Evolutionary conservation across 2,113 vertebrate genomes (phyloP).

Genomic region (Gallinago undulata): DNA sequence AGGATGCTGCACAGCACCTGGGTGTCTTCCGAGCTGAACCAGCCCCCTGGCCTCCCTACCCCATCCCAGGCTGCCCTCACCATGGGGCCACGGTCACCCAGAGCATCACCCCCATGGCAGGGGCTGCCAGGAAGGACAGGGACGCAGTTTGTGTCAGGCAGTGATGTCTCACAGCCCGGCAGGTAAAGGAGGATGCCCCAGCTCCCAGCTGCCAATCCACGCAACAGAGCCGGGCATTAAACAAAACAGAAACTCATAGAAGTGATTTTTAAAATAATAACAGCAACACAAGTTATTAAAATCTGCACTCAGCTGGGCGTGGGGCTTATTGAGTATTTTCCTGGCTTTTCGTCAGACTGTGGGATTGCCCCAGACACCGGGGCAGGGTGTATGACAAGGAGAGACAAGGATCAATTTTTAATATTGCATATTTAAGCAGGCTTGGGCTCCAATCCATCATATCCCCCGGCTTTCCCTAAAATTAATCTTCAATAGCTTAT

Average conservation of each 20-base stretch:
- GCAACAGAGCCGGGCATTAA: neutral
- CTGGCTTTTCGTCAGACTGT: neutral
- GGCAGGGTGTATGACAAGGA: constrained; percentile 57
- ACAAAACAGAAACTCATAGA: constrained; percentile 43
- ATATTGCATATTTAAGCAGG: constrained; percentile 70
- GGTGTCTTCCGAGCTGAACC: neutral
- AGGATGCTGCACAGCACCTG: neutral
- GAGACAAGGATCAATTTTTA: constrained; percentile 68
- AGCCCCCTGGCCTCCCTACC: neutral
- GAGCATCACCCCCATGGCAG: neutral
- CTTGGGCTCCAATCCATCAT: constrained; percentile 49
- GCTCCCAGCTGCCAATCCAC: neutral
- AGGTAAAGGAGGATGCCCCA: neutral
- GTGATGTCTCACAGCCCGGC: neutral
- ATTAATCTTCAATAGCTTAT: constrained; percentile 65
- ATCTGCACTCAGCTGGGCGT: neutral
- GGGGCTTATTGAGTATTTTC: constrained; percentile 21
- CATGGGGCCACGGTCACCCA: rapidly evolving
- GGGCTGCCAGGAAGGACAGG: rapidly evolving
- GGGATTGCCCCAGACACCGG: constrained; percentile 50
- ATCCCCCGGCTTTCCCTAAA: constrained; percentile 58
- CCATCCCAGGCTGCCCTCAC: neutral
- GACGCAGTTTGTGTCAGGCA: neutral
- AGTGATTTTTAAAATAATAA: constrained; percentile 52
- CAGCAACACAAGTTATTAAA: constrained; percentile 47